These are phyloP conservation scores for Upupa epops DNA, from an alignment of 2,113 vertebrate genomes.

Conservation along the genomic window DNA sequence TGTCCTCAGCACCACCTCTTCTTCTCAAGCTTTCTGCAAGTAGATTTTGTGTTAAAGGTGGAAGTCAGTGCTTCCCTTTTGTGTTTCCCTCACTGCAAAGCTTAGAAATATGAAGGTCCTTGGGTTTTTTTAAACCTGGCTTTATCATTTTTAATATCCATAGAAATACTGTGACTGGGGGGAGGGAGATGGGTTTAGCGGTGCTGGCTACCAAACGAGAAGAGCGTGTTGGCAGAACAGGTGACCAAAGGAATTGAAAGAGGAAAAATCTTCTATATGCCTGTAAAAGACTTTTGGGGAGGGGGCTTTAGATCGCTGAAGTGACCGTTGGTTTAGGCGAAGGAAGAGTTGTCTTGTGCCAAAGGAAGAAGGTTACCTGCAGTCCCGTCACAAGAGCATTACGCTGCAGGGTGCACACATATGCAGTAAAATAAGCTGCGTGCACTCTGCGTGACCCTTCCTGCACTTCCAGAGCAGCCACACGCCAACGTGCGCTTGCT, in stretches of 20 bases:
- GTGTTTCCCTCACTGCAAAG: background rate
- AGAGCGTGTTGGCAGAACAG: background rate
- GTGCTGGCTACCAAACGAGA: accelerated
- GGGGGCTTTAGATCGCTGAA: background rate
- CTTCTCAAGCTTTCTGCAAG: background rate
- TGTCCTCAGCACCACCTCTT: background rate
- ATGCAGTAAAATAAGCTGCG: accelerated
- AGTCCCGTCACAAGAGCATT: background rate
- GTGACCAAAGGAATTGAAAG: background rate
- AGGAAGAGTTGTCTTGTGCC: background rate
- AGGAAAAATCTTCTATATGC: background rate
- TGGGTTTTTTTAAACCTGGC: background rate
- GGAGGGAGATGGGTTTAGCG: background rate
- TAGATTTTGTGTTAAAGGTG: background rate
- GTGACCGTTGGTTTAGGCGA: background rate
- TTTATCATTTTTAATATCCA: background rate
- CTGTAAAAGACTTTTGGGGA: background rate
- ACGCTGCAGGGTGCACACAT: accelerated
- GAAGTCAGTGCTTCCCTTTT: background rate
- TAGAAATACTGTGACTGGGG: background rate
- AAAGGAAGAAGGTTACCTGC: background rate
- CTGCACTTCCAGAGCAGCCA: accelerated
- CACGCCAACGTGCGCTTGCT: accelerated
- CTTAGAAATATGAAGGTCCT: background rate
- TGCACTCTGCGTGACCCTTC: background rate